Percentiles rank a stretch among this genome's conserved stretches.
Conservation (phyloP, 2,888 invertebrate species). For the Noctua janthe region DNA sequence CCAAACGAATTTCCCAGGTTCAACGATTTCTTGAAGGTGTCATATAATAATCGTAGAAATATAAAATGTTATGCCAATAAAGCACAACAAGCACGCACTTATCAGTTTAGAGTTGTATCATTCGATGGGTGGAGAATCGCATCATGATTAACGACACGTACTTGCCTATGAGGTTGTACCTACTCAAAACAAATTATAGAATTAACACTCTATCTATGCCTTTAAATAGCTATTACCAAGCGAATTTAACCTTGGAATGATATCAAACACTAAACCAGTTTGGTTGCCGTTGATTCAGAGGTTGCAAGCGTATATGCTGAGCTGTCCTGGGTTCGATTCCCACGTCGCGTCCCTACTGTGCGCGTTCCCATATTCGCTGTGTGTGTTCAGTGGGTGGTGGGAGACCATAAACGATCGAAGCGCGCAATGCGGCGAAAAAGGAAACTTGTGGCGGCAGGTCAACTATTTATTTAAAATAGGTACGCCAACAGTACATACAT, state of each 20-base stretch:
- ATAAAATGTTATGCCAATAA: not conserved
- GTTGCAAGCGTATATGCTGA: not conserved
- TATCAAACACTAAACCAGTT: not conserved
- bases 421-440: not conserved
- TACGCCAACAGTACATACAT: no score
- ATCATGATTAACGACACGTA: constrained; percentile 12
- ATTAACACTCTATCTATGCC: not conserved
- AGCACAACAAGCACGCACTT: not conserved
- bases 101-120: constrained; percentile 1
- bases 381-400: no score
- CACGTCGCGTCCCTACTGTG: not conserved
- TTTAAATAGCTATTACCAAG: not conserved
- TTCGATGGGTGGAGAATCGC: constrained; percentile 4
- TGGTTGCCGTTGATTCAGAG: not conserved
- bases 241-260: not conserved
- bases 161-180: not conserved
- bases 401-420: not conserved
- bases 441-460: not conserved
- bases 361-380: not conserved
- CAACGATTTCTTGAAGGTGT: not conserved
- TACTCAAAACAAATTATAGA: not conserved
- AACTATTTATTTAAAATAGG: not conserved
- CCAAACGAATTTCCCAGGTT: not conserved
- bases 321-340: not conserved
- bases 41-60: not conserved